Evolutionary conservation across 2,888 invertebrate genomes (phyloP).

Genomic region (Meteorus cinctellus): DNA sequence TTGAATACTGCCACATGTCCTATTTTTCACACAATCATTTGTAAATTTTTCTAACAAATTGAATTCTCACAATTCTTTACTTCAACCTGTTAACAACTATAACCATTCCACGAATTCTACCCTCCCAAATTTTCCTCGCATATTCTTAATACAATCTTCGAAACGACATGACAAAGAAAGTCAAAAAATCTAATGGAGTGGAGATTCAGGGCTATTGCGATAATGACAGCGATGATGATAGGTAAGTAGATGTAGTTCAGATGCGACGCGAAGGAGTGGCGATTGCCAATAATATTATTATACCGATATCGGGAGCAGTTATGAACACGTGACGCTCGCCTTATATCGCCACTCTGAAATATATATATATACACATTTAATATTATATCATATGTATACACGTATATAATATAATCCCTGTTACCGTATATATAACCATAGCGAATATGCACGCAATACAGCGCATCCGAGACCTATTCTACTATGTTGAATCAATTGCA

Average conservation of each 20-base stretch:
- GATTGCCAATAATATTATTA: constrained; percentile 67
- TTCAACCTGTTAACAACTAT: no score
- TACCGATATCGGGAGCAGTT: constrained; percentile 68
- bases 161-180: background rate
- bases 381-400: constrained; percentile 19
- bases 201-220: constrained; percentile 27
- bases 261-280: constrained; percentile 41
- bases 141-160: no score
- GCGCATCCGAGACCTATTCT: constrained; percentile 8
- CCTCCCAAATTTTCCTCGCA: no score
- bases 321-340: constrained; percentile 71
- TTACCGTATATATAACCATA: constrained; percentile 47
- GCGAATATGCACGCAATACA: constrained; percentile 37
- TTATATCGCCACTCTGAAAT: constrained; percentile 57
- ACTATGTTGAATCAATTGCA: constrained; percentile 27
- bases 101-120: no score
- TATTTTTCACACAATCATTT: no score
- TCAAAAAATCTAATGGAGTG: background rate
- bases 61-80: no score
- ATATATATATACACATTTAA: constrained; percentile 2
- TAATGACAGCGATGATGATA: constrained; percentile 21
- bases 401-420: constrained; percentile 10
- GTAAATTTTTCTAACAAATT: no score
- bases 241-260: constrained; percentile 1
- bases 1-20: no score